These are phyloP conservation scores for Antheraea assamensis DNA, from an alignment of 2,888 invertebrate genomes.

Conservation along the genomic window DNA sequence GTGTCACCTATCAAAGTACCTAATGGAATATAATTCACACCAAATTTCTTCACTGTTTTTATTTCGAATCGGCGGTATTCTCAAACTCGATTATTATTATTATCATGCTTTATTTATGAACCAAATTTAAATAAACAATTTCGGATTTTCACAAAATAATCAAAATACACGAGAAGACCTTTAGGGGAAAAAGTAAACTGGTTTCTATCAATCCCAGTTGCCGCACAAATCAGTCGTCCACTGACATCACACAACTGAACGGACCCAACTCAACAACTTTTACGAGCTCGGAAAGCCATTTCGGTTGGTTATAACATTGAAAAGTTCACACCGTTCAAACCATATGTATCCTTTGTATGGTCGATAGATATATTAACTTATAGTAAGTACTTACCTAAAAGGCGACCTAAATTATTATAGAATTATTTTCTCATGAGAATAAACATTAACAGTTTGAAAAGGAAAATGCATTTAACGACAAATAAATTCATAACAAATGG, in stretches of 20 bases:
- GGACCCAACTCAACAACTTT: constrained; percentile 13
- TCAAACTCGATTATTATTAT: background rate
- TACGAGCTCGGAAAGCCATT: constrained; percentile 11
- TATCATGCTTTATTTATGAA: background rate
- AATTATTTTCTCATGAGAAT: too few species aligned
- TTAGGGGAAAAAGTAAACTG: background rate
- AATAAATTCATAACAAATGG: background rate
- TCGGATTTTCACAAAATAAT: background rate
- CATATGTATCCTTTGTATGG: background rate
- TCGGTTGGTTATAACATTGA: constrained; percentile 10
- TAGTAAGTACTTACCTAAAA: too few species aligned
- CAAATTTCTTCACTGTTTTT: too few species aligned
- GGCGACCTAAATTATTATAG: too few species aligned
- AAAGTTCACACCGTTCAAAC: constrained; percentile 6
- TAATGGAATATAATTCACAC: too few species aligned
- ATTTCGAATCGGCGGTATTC: background rate
- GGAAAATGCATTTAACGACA: background rate
- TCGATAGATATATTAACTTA: background rate
- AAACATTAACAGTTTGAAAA: too few species aligned
- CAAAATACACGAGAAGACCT: background rate
- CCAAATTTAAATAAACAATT: background rate
- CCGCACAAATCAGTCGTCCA: background rate
- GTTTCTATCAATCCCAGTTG: background rate
- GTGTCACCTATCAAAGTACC: too few species aligned
- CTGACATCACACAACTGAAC: constrained; percentile 6